phyloP scores from a whole-genome alignment of 2,797 vertebrate species.

The Enteromius mattozi region DNA sequence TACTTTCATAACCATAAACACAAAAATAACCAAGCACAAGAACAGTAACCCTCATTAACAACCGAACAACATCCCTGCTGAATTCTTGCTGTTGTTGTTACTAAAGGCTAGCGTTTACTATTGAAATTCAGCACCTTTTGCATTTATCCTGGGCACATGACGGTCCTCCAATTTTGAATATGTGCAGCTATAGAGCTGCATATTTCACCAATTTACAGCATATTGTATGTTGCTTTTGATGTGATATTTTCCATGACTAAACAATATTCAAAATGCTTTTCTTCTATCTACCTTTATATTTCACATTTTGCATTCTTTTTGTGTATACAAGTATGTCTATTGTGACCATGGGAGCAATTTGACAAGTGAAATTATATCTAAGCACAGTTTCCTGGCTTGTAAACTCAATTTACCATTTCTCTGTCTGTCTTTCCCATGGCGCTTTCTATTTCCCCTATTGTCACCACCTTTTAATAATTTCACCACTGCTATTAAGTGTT shows the following conservation, averaged over 20 bases:
- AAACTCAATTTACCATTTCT: conserved; percentile 15
- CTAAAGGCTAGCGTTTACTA: background rate
- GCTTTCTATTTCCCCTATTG: background rate
- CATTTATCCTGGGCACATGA: background rate
- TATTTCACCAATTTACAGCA: conserved; percentile 12
- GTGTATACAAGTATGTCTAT: conserved; percentile 8
- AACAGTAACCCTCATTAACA: background rate
- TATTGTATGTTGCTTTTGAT: background rate
- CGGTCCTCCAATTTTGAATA: background rate
- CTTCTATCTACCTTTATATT: background rate
- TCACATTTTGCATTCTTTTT: conserved; percentile 1
- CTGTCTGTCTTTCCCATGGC: background rate
- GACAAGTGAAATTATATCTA: conserved; percentile 12
- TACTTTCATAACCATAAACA: background rate
- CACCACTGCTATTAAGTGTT: background rate
- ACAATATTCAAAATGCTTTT: background rate
- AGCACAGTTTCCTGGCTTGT: conserved; percentile 28
- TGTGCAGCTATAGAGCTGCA: background rate
- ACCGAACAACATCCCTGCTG: background rate
- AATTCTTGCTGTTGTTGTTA: background rate
- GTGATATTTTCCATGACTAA: conserved; percentile 5
- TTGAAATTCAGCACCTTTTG: conserved; percentile 2
- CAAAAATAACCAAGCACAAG: conserved; percentile 7
- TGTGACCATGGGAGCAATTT: conserved; percentile 8
- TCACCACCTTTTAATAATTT: conserved; percentile 3